phyloP scores from a whole-genome alignment of 2,888 invertebrate species.

The Cecidostiba fungosa region DNA sequence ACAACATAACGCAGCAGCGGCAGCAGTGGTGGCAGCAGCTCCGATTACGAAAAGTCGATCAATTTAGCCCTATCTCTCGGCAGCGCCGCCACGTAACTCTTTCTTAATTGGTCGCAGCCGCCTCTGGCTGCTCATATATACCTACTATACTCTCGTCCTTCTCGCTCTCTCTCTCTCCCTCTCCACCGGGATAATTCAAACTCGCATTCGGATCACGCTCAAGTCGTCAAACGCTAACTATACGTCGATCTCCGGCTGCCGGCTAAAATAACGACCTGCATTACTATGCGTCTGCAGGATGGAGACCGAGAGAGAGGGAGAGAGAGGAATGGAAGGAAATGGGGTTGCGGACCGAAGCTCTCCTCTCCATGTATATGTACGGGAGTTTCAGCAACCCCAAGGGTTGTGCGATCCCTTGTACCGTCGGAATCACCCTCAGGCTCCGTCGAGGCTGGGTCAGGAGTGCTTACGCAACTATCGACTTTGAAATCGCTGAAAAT shows the following conservation, averaged over 20 bases:
- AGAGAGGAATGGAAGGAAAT: constrained; percentile 47
- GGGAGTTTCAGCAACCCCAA: constrained; percentile 29
- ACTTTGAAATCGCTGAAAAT: constrained; percentile 55
- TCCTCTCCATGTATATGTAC: background rate
- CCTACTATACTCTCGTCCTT: background rate
- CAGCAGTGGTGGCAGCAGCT: background rate
- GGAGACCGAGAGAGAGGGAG: background rate
- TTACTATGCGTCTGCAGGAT: constrained; percentile 64
- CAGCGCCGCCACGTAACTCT: constrained; percentile 60
- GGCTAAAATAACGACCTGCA: constrained; percentile 66
- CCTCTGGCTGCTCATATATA: constrained; percentile 16
- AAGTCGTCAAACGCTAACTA: constrained; percentile 71
- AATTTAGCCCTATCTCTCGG: constrained; percentile 21
- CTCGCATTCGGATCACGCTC: constrained; percentile 70
- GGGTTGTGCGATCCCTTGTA: constrained; percentile 47
- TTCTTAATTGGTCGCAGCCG: constrained; percentile 57
- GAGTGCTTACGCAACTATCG: constrained; percentile 52
- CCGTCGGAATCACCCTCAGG: constrained; percentile 33
- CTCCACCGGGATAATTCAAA: constrained; percentile 41
- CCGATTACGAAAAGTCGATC: constrained; percentile 56
- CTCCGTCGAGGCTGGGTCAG: constrained; percentile 21
- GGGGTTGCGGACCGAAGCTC: constrained; percentile 34
- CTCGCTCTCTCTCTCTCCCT: background rate
- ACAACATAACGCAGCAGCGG: background rate
- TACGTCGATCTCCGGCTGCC: constrained; percentile 58